Evolutionary conservation across 1,140 invertebrate genomes (phyloP).

Genomic region (Bombus difficillimus): DNA sequence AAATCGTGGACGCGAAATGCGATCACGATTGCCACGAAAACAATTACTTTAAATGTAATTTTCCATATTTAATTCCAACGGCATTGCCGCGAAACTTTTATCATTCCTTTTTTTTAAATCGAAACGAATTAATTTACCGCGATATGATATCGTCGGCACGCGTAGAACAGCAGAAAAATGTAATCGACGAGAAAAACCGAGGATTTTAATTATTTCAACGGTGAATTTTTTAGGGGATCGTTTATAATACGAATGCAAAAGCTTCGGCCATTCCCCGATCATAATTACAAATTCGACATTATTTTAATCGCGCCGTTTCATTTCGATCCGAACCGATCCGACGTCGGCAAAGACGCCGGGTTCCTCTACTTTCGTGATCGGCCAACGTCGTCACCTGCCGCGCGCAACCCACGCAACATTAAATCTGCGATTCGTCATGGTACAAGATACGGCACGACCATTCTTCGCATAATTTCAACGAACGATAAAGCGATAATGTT

Average conservation of each 20-base stretch:
- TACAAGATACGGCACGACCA: no score
- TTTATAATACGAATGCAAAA: slow-evolving; percentile 26
- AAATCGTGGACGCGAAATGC: not conserved
- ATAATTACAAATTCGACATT: slow-evolving; percentile 1
- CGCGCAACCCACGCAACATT: no score
- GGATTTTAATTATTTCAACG: slow-evolving; percentile 49
- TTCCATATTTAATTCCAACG: slow-evolving; percentile 42
- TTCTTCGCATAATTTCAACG: not conserved
- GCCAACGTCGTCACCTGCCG: no score
- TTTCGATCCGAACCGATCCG: no score
- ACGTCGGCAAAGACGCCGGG: no score
- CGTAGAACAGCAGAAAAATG: slow-evolving; percentile 34
- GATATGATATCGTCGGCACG: slow-evolving; percentile 8
- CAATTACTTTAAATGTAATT: slow-evolving; percentile 49
- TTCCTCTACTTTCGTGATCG: no score
- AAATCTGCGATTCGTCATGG: no score
- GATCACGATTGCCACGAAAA: slow-evolving; percentile 10
- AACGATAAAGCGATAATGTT: slow-evolving; percentile 35
- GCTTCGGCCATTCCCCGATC: no score
- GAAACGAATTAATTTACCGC: slow-evolving; percentile 54
- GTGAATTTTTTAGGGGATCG: slow-evolving; percentile 43
- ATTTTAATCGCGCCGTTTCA: not conserved
- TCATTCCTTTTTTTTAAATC: slow-evolving; percentile 32
- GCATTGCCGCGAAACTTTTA: slow-evolving; percentile 34
- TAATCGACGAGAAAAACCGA: slow-evolving; percentile 23